phyloP scores from a whole-genome alignment of 2,113 vertebrate species.

The Takifugu flavidus region DNA sequence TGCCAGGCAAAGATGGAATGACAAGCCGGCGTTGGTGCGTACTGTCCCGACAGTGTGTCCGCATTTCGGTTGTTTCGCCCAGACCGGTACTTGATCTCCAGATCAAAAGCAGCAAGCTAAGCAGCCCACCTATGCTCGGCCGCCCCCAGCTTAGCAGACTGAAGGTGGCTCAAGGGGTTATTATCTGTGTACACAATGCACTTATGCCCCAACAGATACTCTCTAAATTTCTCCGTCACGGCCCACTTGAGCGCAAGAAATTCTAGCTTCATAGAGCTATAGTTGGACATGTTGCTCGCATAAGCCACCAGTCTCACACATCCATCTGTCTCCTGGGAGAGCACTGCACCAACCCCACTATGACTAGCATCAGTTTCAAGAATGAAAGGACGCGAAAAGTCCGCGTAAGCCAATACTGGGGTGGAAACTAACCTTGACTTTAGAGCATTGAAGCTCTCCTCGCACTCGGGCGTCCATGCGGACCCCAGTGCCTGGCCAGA shows the following conservation, averaged over 20 bases:
- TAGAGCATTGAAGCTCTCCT: too few species aligned
- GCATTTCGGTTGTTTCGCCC: too few species aligned
- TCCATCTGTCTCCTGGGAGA: not conserved
- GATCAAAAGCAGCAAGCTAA: not conserved
- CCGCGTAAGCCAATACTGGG: too few species aligned
- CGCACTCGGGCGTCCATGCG: too few species aligned
- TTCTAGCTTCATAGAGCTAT: not conserved
- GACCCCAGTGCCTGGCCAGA: too few species aligned
- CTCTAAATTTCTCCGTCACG: not conserved
- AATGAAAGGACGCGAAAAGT: too few species aligned
- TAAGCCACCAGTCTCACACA: not conserved
- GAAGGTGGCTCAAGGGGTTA: not conserved
- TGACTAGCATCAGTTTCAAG: too few species aligned
- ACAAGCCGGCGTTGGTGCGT: too few species aligned
- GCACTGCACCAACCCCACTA: not conserved
- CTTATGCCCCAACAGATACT: not conserved
- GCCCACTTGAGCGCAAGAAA: slow-evolving; percentile 1
- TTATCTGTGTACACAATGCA: not conserved
- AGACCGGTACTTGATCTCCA: too few species aligned
- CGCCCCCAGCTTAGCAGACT: not conserved
- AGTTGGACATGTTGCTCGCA: not conserved
- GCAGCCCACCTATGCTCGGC: not conserved
- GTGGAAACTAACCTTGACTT: too few species aligned
- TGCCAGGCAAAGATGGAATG: too few species aligned
- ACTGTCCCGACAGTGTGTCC: too few species aligned